A percentile compares a stretch with the other conserved stretches of the same genome.
These are phyloP conservation scores for Drosophila recens DNA, from an alignment of 2,888 invertebrate species.

Conservation along the genomic window DNA sequence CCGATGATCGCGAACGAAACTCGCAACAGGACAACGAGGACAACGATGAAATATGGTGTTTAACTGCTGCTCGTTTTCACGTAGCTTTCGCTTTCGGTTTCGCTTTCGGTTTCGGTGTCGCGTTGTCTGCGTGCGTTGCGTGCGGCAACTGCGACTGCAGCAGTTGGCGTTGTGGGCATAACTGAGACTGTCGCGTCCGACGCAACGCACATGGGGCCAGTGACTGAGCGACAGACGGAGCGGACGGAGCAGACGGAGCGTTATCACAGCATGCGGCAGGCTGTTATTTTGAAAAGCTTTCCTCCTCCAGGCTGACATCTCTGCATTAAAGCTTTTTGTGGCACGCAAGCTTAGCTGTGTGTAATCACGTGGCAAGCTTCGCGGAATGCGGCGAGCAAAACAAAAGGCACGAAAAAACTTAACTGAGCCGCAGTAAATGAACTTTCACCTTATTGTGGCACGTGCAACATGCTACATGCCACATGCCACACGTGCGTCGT, in stretches of 20 bases:
- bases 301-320: slow-evolving; percentile 46
- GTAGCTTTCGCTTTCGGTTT: too few relatives aligned
- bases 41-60: slow-evolving; percentile 7
- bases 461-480: slow-evolving; percentile 7
- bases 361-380: slow-evolving; percentile 55
- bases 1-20: slow-evolving; percentile 37
- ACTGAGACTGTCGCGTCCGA: slow-evolving; percentile 54
- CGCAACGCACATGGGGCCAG: slow-evolving; percentile 54
- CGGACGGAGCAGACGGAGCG: background rate
- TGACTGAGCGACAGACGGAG: background rate
- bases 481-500: slow-evolving; percentile 18
- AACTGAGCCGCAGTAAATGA: slow-evolving; percentile 14
- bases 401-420: slow-evolving; percentile 43
- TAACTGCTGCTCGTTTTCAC: slow-evolving; percentile 10
- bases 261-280: slow-evolving; percentile 68
- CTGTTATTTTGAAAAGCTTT: slow-evolving; percentile 31
- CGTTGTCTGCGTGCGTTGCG: slow-evolving; percentile 51
- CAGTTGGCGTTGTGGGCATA: slow-evolving; percentile 74
- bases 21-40: background rate
- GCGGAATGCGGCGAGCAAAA: slow-evolving; percentile 67
- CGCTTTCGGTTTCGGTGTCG: slow-evolving; percentile 14
- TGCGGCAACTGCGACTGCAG: slow-evolving; percentile 67
- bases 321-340: slow-evolving; percentile 56
- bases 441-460: slow-evolving; percentile 23
- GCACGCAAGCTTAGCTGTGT: slow-evolving; percentile 24